Evolutionary conservation across 23 tunicate species (phyloP).

Genomic region (Ciona savignyi): DNA sequence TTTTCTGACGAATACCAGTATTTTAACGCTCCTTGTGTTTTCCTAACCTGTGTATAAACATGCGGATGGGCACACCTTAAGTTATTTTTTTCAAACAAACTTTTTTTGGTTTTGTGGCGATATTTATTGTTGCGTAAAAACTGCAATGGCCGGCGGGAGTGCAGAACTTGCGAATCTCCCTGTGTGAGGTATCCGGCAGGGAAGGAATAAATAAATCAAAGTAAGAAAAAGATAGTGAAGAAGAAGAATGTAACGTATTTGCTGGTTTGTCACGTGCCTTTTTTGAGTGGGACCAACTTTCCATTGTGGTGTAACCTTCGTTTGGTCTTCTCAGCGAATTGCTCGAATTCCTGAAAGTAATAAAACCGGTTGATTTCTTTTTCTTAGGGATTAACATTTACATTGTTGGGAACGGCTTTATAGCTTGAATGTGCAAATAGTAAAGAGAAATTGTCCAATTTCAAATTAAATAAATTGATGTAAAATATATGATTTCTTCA

Average conservation of each 20-base stretch:
- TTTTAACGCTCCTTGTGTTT: too few species aligned
- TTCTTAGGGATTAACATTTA: neutral
- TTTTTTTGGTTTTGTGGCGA: neutral
- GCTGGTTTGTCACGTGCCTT: conserved; percentile 4
- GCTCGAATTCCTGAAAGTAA: conserved; percentile 47
- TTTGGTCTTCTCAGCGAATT: conserved; percentile 35
- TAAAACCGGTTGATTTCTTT: neutral
- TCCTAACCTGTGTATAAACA: too few species aligned
- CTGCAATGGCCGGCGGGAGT: neutral
- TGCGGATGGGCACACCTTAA: neutral
- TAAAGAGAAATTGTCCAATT: too few species aligned
- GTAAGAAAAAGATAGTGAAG: neutral
- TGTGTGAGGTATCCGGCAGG: neutral
- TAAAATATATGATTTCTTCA: too few species aligned
- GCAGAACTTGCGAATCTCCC: neutral
- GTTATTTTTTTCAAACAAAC: neutral
- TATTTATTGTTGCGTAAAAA: neutral
- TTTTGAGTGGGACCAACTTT: conserved; percentile 45
- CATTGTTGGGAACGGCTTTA: neutral
- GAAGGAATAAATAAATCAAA: neutral
- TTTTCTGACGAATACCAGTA: too few species aligned
- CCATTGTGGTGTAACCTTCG: conserved; percentile 38
- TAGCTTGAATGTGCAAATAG: too few species aligned
- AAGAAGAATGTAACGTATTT: neutral
- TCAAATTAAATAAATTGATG: too few species aligned